Percentiles rank a stretch among this genome's conserved stretches.
These are phyloP conservation scores for Solea solea DNA, from an alignment of 2,113 vertebrate genomes.

Conservation along the genomic window DNA sequence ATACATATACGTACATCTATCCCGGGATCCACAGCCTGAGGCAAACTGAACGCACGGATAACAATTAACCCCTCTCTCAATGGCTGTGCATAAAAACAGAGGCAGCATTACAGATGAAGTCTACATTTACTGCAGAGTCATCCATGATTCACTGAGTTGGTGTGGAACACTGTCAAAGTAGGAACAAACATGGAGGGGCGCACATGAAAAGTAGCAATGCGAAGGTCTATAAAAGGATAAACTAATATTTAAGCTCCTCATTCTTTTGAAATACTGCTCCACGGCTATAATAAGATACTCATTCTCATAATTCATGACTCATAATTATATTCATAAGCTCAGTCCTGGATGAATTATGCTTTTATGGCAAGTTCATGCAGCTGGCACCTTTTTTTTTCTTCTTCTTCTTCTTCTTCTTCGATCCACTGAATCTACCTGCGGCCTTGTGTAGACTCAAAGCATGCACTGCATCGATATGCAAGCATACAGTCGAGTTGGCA, in stretches of 20 bases:
- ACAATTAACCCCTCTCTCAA: slow-evolving; percentile 54
- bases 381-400: slow-evolving; percentile 52
- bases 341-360: slow-evolving; percentile 50
- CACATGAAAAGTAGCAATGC: slow-evolving; percentile 46
- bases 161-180: slow-evolving; percentile 51
- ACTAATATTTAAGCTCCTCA: slow-evolving; percentile 68
- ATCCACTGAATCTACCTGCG: slow-evolving; percentile 29
- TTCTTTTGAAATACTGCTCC: slow-evolving; percentile 62
- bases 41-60: slow-evolving; percentile 46
- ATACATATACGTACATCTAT: slow-evolving; percentile 31
- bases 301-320: slow-evolving; percentile 65
- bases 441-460: slow-evolving; percentile 23
- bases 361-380: slow-evolving; percentile 56
- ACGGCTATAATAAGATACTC: slow-evolving; percentile 62
- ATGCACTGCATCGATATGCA: slow-evolving; percentile 44
- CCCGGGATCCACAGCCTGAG: slow-evolving; percentile 53
- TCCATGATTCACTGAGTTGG: slow-evolving; percentile 69
- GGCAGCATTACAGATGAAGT: slow-evolving; percentile 66
- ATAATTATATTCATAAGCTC: slow-evolving; percentile 64
- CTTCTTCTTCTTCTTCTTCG: not conserved
- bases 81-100: slow-evolving; percentile 34
- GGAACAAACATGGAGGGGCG: slow-evolving; percentile 51
- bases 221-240: slow-evolving; percentile 64
- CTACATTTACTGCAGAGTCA: slow-evolving; percentile 66
- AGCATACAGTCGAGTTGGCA: slow-evolving; percentile 44